Conservation (phyloP, 2,113 vertebrate species). For the Mormyrus iriodes region DNA sequence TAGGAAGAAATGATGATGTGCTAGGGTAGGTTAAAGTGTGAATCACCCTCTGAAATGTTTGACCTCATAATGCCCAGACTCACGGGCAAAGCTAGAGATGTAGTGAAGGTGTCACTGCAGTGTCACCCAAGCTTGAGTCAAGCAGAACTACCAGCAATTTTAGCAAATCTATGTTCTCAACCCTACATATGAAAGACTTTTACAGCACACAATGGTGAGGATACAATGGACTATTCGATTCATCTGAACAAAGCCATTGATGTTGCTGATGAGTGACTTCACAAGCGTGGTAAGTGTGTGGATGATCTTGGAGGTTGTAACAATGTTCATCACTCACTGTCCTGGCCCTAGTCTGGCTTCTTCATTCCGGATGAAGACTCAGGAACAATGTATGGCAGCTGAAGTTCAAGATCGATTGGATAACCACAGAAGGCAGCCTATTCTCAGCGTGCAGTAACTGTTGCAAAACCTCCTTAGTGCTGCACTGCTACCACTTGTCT, state of each 20-base stretch:
- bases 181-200: constrained; percentile 30
- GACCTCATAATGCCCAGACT: constrained; percentile 2
- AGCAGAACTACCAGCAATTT: constrained; percentile 2
- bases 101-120: constrained; percentile 22
- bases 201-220: constrained; percentile 24
- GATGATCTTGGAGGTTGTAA: constrained; percentile 10
- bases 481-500: too few relatives aligned
- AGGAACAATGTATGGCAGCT: neutral
- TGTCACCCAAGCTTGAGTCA: neutral
- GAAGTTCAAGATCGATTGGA: constrained; percentile 10
- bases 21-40: neutral
- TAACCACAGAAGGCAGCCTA: too few relatives aligned
- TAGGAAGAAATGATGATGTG: constrained; percentile 13
- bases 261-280: constrained; percentile 7
- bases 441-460: too few relatives aligned
- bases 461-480: too few relatives aligned
- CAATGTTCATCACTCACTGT: constrained; percentile 21
- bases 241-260: constrained; percentile 19
- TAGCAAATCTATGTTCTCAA: too few relatives aligned
- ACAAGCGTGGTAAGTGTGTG: neutral
- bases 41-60: neutral
- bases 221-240: constrained; percentile 22
- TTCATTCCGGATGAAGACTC: constrained; percentile 24
- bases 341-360: constrained; percentile 15
- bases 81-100: constrained; percentile 12